A percentile compares a stretch with the other conserved stretches of the same genome.
Evolutionary conservation across 2,797 vertebrate species (phyloP).

Genomic region (Enteromius argenteus): DNA sequence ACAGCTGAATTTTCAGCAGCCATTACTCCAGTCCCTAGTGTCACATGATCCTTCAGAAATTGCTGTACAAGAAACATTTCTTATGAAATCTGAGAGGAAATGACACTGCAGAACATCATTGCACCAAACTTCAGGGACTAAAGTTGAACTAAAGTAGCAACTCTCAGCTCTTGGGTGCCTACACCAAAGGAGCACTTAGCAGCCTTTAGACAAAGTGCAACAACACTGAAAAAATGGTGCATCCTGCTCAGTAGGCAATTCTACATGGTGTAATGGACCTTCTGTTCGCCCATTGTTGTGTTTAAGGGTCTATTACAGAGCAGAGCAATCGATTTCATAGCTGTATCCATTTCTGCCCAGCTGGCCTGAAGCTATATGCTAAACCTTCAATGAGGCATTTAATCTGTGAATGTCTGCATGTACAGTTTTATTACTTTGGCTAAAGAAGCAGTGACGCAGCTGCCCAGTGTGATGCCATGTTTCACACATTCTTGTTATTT

Average conservation of each 20-base stretch:
- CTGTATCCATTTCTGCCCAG: constrained; percentile 30
- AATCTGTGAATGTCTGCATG: constrained; percentile 11
- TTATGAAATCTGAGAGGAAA: background rate
- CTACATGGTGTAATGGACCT: constrained; percentile 25
- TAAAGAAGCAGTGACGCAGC: background rate
- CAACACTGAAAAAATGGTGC: constrained; percentile 29
- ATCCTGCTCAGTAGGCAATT: constrained; percentile 12
- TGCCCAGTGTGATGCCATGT: background rate
- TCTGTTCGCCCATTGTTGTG: constrained; percentile 2
- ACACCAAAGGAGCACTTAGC: constrained; percentile 31
- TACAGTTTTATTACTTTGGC: background rate
- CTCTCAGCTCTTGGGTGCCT: background rate
- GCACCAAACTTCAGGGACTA: background rate
- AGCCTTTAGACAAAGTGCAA: constrained; percentile 21
- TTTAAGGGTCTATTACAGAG: constrained; percentile 27
- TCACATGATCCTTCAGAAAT: background rate
- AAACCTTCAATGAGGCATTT: background rate
- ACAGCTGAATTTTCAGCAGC: background rate
- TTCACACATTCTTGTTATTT: background rate
- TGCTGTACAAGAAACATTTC: background rate
- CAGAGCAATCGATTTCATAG: constrained; percentile 26
- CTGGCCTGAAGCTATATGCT: constrained; percentile 3
- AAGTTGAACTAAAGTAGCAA: constrained; percentile 14
- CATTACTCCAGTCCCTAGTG: background rate
- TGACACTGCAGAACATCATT: background rate